Evolutionary conservation across 2,888 invertebrate species (phyloP), one percentile per base, ranked within the genome.

Genomic region (Leptinotarsa juncta): DNA sequence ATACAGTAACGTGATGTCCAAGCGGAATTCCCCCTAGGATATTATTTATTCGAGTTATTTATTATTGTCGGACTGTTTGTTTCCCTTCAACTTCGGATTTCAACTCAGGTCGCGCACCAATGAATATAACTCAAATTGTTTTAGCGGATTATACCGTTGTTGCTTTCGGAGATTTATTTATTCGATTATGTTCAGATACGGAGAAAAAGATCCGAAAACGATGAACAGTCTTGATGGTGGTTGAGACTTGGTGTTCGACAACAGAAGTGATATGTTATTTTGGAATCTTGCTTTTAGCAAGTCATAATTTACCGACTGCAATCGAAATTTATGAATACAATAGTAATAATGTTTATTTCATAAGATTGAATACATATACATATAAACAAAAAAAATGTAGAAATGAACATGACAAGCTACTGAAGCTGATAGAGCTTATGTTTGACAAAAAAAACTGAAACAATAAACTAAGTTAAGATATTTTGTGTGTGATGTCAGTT

Each of bases 41-140:
- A 69, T 69, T 57, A 69, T 69, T 69, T 69, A 69, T 69, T 57
- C 23, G 57, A 15, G 69, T 69, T 69, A 69, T 69, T 69, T 69
- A 69, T 69, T 48, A 57, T 26, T 15, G 57, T 50, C 57, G 14
- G 16, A 60, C 69, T 49, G 53, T 49, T 69, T 57, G 69, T 48
- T 69, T 57, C 42, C 57, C 57, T 57, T 20, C 53, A 53, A 67
- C 67, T 67, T 32, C 50, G 26, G 16, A 51, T 23, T 26, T 23
- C 7, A 42, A 20, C 51, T 26, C 12, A 49, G 69, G 20, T 69
- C 57, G 69, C 15, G 69, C 69, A 18, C 57, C 60, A 48, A 69
- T 69, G 69, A 60, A 69, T 69, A 18, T 57, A 69, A 57, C 69
- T 48, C 48, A 42, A 69, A 69, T 57, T 57, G 60, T 69, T 69